These are phyloP conservation scores for Garrulus glandarius DNA, from an alignment of 2,797 vertebrate genomes.

Conservation along the genomic window DNA sequence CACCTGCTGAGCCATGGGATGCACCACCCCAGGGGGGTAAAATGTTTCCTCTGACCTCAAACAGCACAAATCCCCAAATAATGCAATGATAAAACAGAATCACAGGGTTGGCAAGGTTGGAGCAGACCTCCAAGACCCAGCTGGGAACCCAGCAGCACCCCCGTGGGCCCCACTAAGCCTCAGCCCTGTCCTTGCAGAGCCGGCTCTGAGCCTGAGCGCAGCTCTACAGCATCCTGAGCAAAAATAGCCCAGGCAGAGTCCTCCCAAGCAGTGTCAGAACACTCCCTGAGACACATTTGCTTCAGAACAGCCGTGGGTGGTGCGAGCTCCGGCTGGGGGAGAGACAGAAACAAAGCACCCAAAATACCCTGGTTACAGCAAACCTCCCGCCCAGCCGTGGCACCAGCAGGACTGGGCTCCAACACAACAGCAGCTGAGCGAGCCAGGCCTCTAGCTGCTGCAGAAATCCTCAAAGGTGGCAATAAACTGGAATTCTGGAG, in stretches of 20 bases:
- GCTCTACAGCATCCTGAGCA: not conserved
- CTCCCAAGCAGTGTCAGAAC: not conserved
- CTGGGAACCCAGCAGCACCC: not conserved
- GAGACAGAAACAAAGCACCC: constrained; percentile 2
- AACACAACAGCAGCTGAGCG: not conserved
- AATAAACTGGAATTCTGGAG: fast-evolving
- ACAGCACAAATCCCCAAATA: not conserved
- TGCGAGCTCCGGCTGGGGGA: not conserved
- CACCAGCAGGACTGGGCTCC: not conserved
- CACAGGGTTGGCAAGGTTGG: fast-evolving
- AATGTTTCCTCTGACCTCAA: fast-evolving
- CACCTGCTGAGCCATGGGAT: fast-evolving
- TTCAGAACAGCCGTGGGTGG: constrained; percentile 15
- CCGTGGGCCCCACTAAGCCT: fast-evolving
- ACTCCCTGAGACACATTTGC: not conserved
- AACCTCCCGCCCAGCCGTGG: not conserved
- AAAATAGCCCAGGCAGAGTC: not conserved
- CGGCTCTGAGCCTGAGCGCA: not conserved
- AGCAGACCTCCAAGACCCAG: no score
- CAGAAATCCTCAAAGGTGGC: not conserved
- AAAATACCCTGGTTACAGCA: not conserved
- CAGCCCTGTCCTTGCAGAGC: not conserved
- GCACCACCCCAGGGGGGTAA: not conserved
- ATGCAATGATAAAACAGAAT: fast-evolving
- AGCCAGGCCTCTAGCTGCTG: not conserved